Percentiles rank a stretch among this genome's conserved stretches.
Evolutionary conservation across 2,888 invertebrate species (phyloP).

Genomic region (Eumerus sabulonum): DNA sequence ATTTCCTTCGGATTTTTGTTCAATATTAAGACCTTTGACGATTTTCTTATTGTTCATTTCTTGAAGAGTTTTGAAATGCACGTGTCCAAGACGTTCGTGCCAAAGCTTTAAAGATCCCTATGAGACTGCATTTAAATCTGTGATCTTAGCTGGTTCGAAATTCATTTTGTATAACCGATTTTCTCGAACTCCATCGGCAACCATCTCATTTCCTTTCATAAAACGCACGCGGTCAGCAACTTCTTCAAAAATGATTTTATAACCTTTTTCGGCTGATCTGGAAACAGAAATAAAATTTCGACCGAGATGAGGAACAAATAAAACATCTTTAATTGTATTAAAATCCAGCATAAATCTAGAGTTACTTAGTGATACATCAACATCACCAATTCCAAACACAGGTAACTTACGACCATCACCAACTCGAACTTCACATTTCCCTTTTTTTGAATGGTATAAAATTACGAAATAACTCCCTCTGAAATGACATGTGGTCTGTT

Average conservation of each 20-base stretch:
- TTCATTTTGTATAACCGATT: conserved; percentile 58
- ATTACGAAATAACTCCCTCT: conserved; percentile 45
- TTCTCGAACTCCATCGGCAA: conserved; percentile 54
- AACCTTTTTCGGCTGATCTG: conserved; percentile 43
- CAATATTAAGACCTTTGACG: no score
- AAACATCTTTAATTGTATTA: conserved; percentile 50
- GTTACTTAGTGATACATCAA: conserved; percentile 31
- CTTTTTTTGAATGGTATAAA: conserved; percentile 18
- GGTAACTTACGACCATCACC: conserved; percentile 57
- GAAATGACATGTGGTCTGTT: conserved; percentile 68
- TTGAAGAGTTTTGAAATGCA: conserved; percentile 46
- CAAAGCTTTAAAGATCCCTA: conserved; percentile 40
- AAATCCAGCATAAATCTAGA: conserved; percentile 47
- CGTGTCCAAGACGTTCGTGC: conserved; percentile 58
- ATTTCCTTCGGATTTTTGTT: no score
- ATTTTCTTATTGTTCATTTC: no score
- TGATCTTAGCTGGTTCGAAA: conserved; percentile 29
- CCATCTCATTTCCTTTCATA: conserved; percentile 36
- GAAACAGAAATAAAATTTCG: conserved; percentile 54
- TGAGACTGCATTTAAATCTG: conserved; percentile 34
- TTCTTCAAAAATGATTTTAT: conserved; percentile 49
- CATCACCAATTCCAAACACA: no score
- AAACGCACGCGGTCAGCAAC: conserved; percentile 47
- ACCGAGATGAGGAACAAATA: conserved; percentile 58
- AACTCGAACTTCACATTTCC: conserved; percentile 42